Base-by-base conservation (phyloP, 2,113 vertebrate species). In the Otocyon megalotis region DNA sequence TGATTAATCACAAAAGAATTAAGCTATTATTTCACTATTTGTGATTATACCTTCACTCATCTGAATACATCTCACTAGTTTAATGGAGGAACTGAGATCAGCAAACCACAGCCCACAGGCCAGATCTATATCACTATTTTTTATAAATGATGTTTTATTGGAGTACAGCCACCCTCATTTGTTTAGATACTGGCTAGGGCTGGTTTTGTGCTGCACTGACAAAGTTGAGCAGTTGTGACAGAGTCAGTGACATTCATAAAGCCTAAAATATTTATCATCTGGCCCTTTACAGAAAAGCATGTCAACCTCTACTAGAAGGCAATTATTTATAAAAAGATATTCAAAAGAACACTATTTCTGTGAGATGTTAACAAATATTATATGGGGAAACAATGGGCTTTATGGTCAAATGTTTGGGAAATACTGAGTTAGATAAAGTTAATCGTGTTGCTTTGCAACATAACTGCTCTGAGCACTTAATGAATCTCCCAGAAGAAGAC, bases 11-110 rank as follows among this genome's bases (percentile, higher is more conserved):
- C 63, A 62, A 84, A 92, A 90, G 30, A 90, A 26, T n/a, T 43
- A 65, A 92, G 43, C 63, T 65, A 53, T 86, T 60, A 60, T 94
- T 94, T 94, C 74, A 76, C 65, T 84, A 43, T 30, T 74, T 90
- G 79, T 92, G 56, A 91, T n/a, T 87, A 60, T 89, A 62, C 48
- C 50, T 83, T 92, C 58, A 20, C 22, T 56, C 65, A 15, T 96
- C 83, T 93, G 89, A 92, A 87, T 67, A 90, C 87, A 86, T 74
- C 67, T 96, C 67, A 83, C 56, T 37, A 63, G 63, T 81, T 91
- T 89, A 94, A 50, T 43, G 83, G 56, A 90, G 26, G 37, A 35
- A 50, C 50, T 72, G 53, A 56, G 56, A 26, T 85, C 83, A 92
- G 48, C 72, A 85, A 93, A 65, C 37, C 86, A 82, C 48, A 92